Percentiles rank a stretch among this genome's conserved stretches.
These are phyloP conservation scores for Lordiphosa collinella DNA, from an alignment of 1,140 invertebrate species.

Conservation along the genomic window DNA sequence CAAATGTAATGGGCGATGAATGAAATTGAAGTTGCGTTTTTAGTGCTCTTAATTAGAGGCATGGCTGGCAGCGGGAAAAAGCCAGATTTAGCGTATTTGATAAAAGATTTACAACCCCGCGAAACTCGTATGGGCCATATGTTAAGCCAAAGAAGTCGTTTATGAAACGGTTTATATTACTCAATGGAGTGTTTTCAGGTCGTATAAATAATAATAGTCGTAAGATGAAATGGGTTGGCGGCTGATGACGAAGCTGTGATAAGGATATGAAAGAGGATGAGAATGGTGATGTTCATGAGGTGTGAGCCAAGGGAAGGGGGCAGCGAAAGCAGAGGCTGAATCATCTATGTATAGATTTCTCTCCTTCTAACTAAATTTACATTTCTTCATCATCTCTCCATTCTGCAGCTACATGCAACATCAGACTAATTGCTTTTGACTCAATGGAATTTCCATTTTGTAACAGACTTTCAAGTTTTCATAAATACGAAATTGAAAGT, in stretches of 20 bases:
- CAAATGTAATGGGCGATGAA: slow-evolving; percentile 3
- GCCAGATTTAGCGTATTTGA: slow-evolving; percentile 29
- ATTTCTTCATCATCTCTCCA: too few species aligned
- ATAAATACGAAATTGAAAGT: slow-evolving; percentile 73
- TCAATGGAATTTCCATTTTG: slow-evolving; percentile 67
- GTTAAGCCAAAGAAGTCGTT: slow-evolving; percentile 1
- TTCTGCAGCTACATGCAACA: too few species aligned
- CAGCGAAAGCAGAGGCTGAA: too few species aligned
- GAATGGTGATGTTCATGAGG: too few species aligned
- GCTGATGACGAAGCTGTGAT: too few species aligned
- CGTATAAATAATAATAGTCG: slow-evolving; percentile 32
- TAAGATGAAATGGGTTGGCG: slow-evolving; percentile 15
- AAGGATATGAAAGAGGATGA: too few species aligned
- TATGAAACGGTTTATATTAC: slow-evolving; percentile 18
- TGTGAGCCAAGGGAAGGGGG: too few species aligned
- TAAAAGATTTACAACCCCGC: slow-evolving; percentile 28
- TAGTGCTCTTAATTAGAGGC: slow-evolving; percentile 22
- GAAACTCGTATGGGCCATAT: slow-evolving; percentile 7
- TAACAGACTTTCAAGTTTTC: slow-evolving; percentile 58
- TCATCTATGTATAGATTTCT: too few species aligned
- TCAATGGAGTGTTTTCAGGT: slow-evolving; percentile 17
- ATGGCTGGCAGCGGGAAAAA: background rate
- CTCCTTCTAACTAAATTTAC: too few species aligned
- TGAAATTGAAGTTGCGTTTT: slow-evolving; percentile 21
- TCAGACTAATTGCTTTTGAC: slow-evolving; percentile 61